Conservation (phyloP, 2,113 vertebrate genomes). For the Cebidichthys violaceus region DNA sequence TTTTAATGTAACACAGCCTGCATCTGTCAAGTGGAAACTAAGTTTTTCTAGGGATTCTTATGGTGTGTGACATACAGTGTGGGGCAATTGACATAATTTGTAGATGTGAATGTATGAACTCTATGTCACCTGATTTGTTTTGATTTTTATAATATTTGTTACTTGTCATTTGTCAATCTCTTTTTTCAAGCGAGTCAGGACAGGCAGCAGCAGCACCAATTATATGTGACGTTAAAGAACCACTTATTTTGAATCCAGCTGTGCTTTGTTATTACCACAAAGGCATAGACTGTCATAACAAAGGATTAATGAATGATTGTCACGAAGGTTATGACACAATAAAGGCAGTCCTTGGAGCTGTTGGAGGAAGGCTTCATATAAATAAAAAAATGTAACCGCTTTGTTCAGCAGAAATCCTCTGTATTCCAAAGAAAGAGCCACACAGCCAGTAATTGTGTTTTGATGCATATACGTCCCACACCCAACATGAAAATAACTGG, state of each 20-base stretch:
- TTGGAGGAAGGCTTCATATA: background rate
- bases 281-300: background rate
- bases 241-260: conserved; percentile 1
- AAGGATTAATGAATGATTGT: background rate
- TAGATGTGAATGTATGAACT: conserved; percentile 7
- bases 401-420: background rate
- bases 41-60: background rate
- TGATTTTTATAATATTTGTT: background rate
- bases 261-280: accelerated
- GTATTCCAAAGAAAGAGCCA: background rate
- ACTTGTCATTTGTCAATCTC: background rate
- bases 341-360: background rate
- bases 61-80: background rate
- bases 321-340: accelerated
- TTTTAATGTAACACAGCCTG: background rate
- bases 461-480: background rate
- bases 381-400: background rate
- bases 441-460: background rate
- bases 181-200: background rate
- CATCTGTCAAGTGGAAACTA: background rate
- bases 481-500: background rate
- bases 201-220: background rate
- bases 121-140: background rate
- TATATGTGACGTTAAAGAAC: conserved; percentile 49
- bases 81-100: background rate